Evolutionary conservation across 2,113 vertebrate species (phyloP).

Genomic region (Ivindomyrus marchei): DNA sequence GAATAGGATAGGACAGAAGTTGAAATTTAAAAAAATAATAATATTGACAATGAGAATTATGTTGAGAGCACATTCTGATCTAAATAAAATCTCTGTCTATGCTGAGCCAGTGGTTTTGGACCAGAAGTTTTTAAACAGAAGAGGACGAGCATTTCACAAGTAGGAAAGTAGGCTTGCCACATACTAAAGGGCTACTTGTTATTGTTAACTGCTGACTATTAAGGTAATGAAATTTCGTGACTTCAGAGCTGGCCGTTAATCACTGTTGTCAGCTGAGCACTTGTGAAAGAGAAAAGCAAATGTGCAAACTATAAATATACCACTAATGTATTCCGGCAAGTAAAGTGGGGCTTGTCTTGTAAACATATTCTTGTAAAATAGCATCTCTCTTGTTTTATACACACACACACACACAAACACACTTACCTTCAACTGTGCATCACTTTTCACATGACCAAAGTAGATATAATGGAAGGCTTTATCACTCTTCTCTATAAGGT

Average conservation of each 20-base stretch:
- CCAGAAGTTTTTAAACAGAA: not conserved
- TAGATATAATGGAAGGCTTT: not conserved
- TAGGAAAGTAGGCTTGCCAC: not conserved
- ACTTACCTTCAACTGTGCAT: not conserved
- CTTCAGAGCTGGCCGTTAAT: constrained; percentile 28
- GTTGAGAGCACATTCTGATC: not conserved
- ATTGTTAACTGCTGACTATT: constrained; percentile 28
- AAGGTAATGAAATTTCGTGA: constrained; percentile 35
- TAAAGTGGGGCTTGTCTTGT: constrained; percentile 14
- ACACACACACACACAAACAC: not conserved
- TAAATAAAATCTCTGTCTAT: constrained; percentile 14
- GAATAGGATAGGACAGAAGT: constrained; percentile 3
- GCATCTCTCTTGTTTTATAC: not conserved
- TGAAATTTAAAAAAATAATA: not conserved
- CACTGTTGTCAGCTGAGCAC: constrained; percentile 21
- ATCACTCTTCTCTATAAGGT: not conserved
- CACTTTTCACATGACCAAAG: not conserved
- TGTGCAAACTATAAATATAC: constrained; percentile 26
- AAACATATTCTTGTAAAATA: not conserved
- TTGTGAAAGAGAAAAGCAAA: constrained; percentile 20
- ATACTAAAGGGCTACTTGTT: not conserved
- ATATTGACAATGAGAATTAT: not conserved
- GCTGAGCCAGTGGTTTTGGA: not conserved
- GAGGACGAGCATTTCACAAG: not conserved
- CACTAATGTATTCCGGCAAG: constrained; percentile 25